Base-by-base conservation (phyloP, 2,797 vertebrate species). In the Cynodonichthys magdalenae region DNA sequence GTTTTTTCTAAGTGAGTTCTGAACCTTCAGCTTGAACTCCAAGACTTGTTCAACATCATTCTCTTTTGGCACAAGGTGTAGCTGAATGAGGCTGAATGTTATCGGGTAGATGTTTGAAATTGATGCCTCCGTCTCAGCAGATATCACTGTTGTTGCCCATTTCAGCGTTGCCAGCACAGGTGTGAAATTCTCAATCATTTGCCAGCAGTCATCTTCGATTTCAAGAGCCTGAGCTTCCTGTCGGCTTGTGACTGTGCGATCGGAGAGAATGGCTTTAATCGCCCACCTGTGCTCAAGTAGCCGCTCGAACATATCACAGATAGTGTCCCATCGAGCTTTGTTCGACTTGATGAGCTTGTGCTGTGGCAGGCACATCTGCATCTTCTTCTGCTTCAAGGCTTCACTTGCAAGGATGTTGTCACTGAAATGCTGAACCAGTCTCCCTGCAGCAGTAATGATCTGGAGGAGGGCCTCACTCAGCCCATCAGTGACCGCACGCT, bases 51-150 rank as follows among this genome's bases (percentile, higher is more conserved):
- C 81, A 17, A 80, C 63, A 28, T 90, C 86, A 0, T 75, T 83
- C 8, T 77, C 80, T 63, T 78, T 92, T 12, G 84, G 73, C 17
- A 80, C 72, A 1, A 91, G 88, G 54, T 90, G 88, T 28, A 71
- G 86, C 55, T 90, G 86, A 55, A 90, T 77, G 49, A 91, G 88
- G 50, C 90, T 90, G 66, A 90, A 90, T 0, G 88, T 89, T 71
- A 90, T 90, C 1, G 89, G 90, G 66, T 89, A 91, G 53, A 86
- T 87, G 81, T 90, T 92, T 9, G 89, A 92, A 66, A 90, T 89
- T 29, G 85, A 90, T 45, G 82, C 80, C 15, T 90, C 85, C 0
- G 77, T 81, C 17, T 90, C 85, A 1, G 86, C 75, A n/a, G 85
- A 91, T 59, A 89, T 85, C 29, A 85, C 79, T 0, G 86, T 87